Conservation (phyloP, 2,113 vertebrate genomes). For the Pycnonotus jocosus region DNA sequence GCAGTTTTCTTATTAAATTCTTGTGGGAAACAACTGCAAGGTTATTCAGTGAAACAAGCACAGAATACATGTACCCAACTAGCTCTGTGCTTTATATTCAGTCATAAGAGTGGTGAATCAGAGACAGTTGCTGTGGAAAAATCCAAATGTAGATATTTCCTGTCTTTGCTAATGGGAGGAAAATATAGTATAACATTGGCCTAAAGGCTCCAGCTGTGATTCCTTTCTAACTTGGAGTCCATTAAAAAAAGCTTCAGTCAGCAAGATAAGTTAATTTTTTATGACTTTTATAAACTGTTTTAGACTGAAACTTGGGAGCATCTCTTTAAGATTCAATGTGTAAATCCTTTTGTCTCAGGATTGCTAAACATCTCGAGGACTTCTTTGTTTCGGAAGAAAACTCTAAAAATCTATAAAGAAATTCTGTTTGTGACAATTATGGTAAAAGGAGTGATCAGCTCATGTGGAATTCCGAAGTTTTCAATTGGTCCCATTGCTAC, state of each 20-base stretch:
- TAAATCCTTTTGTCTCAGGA: constrained; percentile 66
- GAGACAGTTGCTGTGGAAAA: constrained; percentile 61
- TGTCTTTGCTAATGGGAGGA: constrained; percentile 72
- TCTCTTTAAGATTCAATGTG: constrained; percentile 69
- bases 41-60: constrained; percentile 27
- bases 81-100: constrained; percentile 40
- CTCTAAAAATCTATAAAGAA: constrained; percentile 60
- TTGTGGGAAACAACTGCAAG: background rate
- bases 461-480: constrained; percentile 44
- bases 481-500: background rate
- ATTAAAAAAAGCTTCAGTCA: constrained; percentile 74
- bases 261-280: constrained; percentile 78
- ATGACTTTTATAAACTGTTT: constrained; percentile 76
- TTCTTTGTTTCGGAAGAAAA: constrained; percentile 35
- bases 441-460: constrained; percentile 56
- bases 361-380: constrained; percentile 18
- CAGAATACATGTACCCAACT: background rate
- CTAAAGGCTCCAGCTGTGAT: constrained; percentile 63
- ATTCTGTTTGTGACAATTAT: constrained; percentile 62
- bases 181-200: constrained; percentile 70
- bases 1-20: background rate
- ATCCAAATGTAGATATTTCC: constrained; percentile 70
- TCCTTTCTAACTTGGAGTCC: constrained; percentile 72
- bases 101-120: constrained; percentile 61
- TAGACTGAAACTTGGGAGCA: constrained; percentile 59